Evolutionary conservation across 92 coral and sea anemone species (phyloP).

Genomic region (Zoanthus gigantus): DNA sequence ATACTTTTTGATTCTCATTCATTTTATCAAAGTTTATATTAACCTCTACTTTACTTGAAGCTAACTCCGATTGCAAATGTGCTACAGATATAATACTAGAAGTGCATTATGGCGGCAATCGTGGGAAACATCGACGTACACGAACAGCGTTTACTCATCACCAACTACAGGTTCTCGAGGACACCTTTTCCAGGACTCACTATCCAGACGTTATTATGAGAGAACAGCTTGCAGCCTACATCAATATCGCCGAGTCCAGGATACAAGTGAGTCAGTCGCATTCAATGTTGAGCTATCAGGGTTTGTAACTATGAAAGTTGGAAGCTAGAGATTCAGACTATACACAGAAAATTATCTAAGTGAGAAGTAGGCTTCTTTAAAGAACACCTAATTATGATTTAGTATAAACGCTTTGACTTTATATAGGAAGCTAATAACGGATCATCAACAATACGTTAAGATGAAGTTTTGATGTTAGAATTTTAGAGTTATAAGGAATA

Average conservation of each 20-base stretch:
- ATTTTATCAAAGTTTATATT: background rate
- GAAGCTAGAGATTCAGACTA: background rate
- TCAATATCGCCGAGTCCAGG: constrained; percentile 87
- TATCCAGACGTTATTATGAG: constrained; percentile 97
- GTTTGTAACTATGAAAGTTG: background rate
- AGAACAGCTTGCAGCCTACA: constrained; percentile 87
- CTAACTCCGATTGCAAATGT: background rate
- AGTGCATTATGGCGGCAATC: constrained; percentile 84
- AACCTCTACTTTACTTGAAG: background rate
- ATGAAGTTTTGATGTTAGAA: no score
- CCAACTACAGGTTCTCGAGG: constrained; percentile 89
- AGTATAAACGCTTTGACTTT: no score
- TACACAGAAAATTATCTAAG: no score
- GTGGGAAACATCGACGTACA: constrained; percentile 91
- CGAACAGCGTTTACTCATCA: constrained; percentile 98
- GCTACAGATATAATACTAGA: constrained; percentile 91
- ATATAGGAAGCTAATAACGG: no score
- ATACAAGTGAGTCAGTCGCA: constrained; percentile 79
- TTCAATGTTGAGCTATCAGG: background rate
- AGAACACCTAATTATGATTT: no score
- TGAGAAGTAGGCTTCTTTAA: no score
- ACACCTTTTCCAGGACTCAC: constrained; percentile 86
- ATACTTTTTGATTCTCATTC: no score
- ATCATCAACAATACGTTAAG: no score
- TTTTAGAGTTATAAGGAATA: no score